These are phyloP conservation scores for Pheosia gnoma DNA, from an alignment of 2,888 invertebrate species.

Conservation along the genomic window DNA sequence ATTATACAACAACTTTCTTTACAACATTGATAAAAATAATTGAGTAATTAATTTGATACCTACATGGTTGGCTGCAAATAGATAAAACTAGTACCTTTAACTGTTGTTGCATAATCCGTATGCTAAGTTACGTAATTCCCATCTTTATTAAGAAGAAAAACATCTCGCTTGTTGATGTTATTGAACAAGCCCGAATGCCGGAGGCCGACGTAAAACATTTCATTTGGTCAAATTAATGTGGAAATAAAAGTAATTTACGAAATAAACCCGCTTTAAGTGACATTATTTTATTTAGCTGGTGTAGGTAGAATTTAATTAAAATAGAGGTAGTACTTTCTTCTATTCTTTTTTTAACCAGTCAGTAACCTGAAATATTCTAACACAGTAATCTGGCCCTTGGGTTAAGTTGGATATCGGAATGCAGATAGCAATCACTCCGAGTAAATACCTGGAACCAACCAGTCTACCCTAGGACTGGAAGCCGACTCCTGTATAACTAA, in stretches of 20 bases:
- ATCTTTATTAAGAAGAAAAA: neutral
- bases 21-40: too few species aligned
- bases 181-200: neutral
- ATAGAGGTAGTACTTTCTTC: neutral
- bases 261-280: neutral
- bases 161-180: constrained; percentile 1
- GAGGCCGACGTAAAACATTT: neutral
- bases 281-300: neutral
- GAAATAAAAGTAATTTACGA: constrained; percentile 1
- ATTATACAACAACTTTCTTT: too few species aligned
- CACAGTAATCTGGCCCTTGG: too few species aligned
- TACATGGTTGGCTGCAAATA: neutral
- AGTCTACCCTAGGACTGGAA: too few species aligned
- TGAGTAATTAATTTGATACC: too few species aligned
- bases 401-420: too few species aligned
- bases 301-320: neutral
- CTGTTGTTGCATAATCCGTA: neutral
- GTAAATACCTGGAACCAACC: too few species aligned
- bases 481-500: too few species aligned
- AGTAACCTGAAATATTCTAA: too few species aligned
- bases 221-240: constrained; percentile 1
- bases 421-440: too few species aligned
- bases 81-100: neutral
- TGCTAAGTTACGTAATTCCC: neutral
- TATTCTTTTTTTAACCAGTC: neutral